Evolutionary conservation across 1,140 invertebrate genomes (phyloP).

Genomic region (Monomorium pharaonis): DNA sequence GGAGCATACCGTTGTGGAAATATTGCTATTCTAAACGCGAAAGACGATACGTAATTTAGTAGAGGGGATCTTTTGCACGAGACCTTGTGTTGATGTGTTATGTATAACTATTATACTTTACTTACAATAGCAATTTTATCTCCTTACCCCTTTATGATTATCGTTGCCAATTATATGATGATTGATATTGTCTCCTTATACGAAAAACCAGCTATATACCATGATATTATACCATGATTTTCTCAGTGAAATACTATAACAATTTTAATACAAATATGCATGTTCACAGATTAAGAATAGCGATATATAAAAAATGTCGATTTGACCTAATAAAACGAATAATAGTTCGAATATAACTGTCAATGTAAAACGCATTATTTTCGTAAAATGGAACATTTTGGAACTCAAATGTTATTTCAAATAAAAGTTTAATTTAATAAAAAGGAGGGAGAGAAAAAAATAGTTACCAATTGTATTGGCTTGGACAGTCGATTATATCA

Average conservation of each 20-base stretch:
- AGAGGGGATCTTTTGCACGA: slow-evolving; percentile 25
- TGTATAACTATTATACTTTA: neutral
- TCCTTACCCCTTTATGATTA: neutral
- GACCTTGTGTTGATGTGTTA: neutral
- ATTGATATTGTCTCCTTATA: neutral
- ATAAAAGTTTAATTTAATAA: neutral
- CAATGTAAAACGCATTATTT: neutral
- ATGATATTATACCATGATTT: neutral
- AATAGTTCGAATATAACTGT: neutral
- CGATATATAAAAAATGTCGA: neutral
- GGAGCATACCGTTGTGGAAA: slow-evolving; percentile 31
- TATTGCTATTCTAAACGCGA: slow-evolving; percentile 63
- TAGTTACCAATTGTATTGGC: neutral
- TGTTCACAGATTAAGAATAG: neutral
- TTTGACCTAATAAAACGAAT: neutral
- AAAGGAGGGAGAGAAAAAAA: neutral
- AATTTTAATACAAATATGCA: neutral
- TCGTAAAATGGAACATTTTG: neutral
- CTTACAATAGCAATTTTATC: neutral
- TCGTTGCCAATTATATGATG: neutral
- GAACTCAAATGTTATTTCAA: neutral
- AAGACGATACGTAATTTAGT: slow-evolving; percentile 62
- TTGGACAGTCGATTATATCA: neutral
- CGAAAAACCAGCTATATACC: neutral
- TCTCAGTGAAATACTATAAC: neutral